These are phyloP conservation scores for Elgaria multicarinata DNA, from an alignment of 2,113 vertebrate species.

Conservation along the genomic window DNA sequence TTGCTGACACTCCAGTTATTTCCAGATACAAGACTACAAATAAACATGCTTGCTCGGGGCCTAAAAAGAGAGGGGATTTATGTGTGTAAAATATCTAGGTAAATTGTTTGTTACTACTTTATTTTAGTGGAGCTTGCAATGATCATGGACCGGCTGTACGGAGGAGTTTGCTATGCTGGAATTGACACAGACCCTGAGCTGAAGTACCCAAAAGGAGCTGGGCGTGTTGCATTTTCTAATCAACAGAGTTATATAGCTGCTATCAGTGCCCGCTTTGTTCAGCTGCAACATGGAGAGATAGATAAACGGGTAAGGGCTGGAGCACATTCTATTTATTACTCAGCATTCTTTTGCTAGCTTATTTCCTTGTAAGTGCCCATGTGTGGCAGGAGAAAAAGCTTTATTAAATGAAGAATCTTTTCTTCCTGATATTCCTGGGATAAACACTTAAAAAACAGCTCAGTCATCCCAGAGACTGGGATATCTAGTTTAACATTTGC, in stretches of 20 bases:
- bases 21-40: constrained; percentile 17
- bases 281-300: constrained; percentile 99
- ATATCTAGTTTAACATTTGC: not conserved
- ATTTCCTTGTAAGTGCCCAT: not conserved
- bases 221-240: constrained; percentile 98
- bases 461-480: not conserved
- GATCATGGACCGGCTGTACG: constrained; percentile 99
- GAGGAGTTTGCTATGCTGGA: constrained; percentile 98
- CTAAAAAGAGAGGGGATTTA: not conserved
- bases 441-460: not conserved
- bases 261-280: constrained; percentile 99
- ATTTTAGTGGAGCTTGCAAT: constrained; percentile 95
- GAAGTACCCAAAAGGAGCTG: constrained; percentile 98
- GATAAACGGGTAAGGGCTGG: constrained; percentile 95
- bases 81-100: not conserved
- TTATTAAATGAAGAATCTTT: not conserved
- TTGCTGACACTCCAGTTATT: constrained; percentile 31
- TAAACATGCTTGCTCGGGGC: not conserved
- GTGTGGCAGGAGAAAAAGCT: constrained; percentile 5
- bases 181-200: constrained; percentile 99
- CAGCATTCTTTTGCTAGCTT: constrained; percentile 29
- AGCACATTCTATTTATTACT: constrained; percentile 19
- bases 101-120: constrained; percentile 47
- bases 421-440: not conserved
- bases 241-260: constrained; percentile 99